Base-by-base conservation (phyloP, 2,888 invertebrate species). In the Ctenicera cuprea region DNA sequence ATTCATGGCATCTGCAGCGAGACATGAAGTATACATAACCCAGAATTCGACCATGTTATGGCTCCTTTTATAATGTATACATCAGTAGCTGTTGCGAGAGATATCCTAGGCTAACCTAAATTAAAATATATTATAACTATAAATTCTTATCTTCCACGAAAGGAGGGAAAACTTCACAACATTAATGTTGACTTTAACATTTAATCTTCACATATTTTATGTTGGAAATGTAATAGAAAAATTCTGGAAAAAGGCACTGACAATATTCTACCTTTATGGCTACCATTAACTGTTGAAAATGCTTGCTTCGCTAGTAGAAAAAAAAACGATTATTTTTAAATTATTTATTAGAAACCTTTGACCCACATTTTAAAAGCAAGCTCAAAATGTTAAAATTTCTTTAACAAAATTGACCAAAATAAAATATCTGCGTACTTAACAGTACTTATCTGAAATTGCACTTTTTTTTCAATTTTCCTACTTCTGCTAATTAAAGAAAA, bases 1-100 rank as follows among this genome's bases (percentile, higher is more conserved):
- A 80, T 80, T 80, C 80, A 80, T 80, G 77, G 78, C 76, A 78
- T 80, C 77, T 78, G 77, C 78, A 78, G 74, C 66, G 73, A 64
- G 65, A 77, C 77, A 76, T 78, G 70, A 78, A 78, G 76, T 73
- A 76, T 74, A 77, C 77, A 76, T 73, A 73, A 22, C 59, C 54
- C 59, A 38, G 59, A 59, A 59, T 48, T 54, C 72, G 65, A 72
- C 62, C 59, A 59, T 63, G 73, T 68, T 73, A 67, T 67, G 30
- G 50, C 73, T 73, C 63, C 48, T 63, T 43, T 45, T 63, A 59
- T 59, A 59, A 59, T 59, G 59, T 59, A 59, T 59, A 59, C 59
- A 38, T 59, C 59, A 59, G 59, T 38, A 59, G 59, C 59, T 54
- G 8, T 16, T 22, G 54, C 30, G 59, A 41, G 50, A 22, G 38